Evolutionary conservation across 2,888 invertebrate genomes (phyloP).

Genomic region (Psylliodes chrysocephalus): DNA sequence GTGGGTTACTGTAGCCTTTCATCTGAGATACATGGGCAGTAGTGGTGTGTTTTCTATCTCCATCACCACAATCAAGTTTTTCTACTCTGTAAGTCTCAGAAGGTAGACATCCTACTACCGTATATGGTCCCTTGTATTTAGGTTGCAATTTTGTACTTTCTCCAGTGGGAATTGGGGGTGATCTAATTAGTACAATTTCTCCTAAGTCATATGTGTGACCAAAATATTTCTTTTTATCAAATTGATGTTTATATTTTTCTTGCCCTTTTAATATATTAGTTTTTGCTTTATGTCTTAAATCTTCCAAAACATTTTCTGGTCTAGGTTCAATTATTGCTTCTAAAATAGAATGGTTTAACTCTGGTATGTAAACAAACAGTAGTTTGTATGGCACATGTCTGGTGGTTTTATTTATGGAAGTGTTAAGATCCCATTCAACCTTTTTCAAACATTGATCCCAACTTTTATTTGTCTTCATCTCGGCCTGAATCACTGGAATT

Average conservation of each 20-base stretch:
- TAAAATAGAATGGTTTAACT: constrained; percentile 24
- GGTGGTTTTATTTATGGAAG: constrained; percentile 38
- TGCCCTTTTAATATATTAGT: constrained; percentile 3
- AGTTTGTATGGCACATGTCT: constrained; percentile 41
- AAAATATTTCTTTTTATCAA: no score
- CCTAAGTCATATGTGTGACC: no score
- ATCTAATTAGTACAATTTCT: no score
- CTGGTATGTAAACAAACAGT: constrained; percentile 35
- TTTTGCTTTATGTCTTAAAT: neutral
- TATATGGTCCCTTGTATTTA: neutral
- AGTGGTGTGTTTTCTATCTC: no score
- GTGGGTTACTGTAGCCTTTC: no score
- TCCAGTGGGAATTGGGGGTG: neutral
- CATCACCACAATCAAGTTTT: neutral
- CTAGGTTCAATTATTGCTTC: neutral
- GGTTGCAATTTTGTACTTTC: neutral
- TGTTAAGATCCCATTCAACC: constrained; percentile 41
- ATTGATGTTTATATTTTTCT: neutral
- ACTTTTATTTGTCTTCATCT: constrained; percentile 1
- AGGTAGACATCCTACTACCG: neutral
- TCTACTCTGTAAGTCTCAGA: neutral
- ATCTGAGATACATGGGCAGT: no score
- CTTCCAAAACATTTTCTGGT: neutral
- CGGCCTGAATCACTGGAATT: constrained; percentile 24
- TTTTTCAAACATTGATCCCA: constrained; percentile 35